Percentiles rank a stretch among this genome's conserved stretches.
These are phyloP conservation scores for Porites lutea DNA, from an alignment of 64 coral and sea anemone genomes.

Conservation along the genomic window DNA sequence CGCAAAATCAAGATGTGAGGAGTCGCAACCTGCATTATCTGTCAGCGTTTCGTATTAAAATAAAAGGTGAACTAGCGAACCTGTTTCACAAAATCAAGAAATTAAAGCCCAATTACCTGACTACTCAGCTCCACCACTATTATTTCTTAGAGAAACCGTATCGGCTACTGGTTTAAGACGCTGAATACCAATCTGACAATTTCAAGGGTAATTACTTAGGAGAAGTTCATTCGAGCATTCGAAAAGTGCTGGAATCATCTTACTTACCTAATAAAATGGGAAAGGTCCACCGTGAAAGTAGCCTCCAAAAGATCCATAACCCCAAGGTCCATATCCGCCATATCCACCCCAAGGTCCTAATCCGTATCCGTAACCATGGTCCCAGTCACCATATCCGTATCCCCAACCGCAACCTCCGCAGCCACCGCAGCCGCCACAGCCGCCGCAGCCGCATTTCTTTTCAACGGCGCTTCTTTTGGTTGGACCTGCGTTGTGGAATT, in stretches of 20 bases:
- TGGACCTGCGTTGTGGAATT: neutral
- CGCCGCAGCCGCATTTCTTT: constrained; percentile 54
- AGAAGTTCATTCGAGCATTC: too few relatives aligned
- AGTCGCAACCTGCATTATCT: too few relatives aligned
- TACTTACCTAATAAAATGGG: constrained; percentile 26
- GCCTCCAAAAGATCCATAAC: neutral
- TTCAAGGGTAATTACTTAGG: too few relatives aligned
- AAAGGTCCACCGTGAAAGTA: constrained; percentile 40
- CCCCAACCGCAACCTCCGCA: constrained; percentile 4
- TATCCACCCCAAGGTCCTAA: constrained; percentile 42
- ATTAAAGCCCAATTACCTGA: too few relatives aligned
- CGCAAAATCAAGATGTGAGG: too few relatives aligned
- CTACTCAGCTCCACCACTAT: too few relatives aligned
- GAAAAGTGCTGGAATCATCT: neutral
- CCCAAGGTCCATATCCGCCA: neutral
- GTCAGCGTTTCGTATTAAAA: too few relatives aligned
- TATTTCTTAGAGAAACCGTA: too few relatives aligned
- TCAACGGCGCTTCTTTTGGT: neutral
- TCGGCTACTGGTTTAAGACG: neutral
- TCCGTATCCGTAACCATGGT: constrained; percentile 32
- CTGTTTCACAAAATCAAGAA: too few relatives aligned
- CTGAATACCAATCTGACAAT: too few relatives aligned
- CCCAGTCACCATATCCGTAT: constrained; percentile 4
- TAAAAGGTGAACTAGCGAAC: too few relatives aligned
- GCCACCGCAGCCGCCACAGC: constrained; percentile 13